A percentile compares a stretch with the other conserved stretches of the same genome.
Evolutionary conservation across 2,888 invertebrate genomes (phyloP).

Genomic region (Apomyelois bistriatella): DNA sequence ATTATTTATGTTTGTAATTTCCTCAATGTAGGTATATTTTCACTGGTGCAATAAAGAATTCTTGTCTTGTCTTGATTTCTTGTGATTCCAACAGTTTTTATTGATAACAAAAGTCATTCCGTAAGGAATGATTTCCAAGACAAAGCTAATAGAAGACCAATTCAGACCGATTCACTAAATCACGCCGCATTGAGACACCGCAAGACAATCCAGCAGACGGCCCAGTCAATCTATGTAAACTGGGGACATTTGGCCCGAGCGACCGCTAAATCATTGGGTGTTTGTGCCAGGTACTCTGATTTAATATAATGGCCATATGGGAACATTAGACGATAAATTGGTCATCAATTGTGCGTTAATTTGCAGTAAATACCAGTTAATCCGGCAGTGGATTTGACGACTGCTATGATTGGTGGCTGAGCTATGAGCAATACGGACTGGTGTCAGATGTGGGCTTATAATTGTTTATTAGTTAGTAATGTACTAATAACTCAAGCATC

Average conservation of each 20-base stretch:
- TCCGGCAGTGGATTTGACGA: slow-evolving; percentile 47
- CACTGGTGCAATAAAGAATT: no score
- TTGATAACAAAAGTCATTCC: no score
- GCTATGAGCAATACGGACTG: background rate
- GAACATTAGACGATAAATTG: slow-evolving; percentile 74
- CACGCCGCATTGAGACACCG: background rate
- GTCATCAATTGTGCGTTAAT: slow-evolving; percentile 72
- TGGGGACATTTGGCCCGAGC: slow-evolving; percentile 27
- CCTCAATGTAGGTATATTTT: no score
- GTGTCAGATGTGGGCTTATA: no score
- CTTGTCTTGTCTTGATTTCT: no score
- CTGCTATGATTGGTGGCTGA: slow-evolving; percentile 19
- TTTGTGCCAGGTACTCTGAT: slow-evolving; percentile 72
- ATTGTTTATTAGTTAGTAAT: no score
- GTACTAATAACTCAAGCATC: no score
- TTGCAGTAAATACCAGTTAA: slow-evolving; percentile 69
- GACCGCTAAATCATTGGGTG: slow-evolving; percentile 68
- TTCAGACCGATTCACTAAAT: background rate
- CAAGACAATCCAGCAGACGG: slow-evolving; percentile 13
- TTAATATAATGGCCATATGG: slow-evolving; percentile 71
- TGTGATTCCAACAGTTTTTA: no score
- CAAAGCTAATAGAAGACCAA: background rate
- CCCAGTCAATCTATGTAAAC: slow-evolving; percentile 49
- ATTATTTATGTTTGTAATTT: no score
- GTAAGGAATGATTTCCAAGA: background rate